phyloP scores from a whole-genome alignment of 2,113 vertebrate species.

The Gymnogyps californianus region DNA sequence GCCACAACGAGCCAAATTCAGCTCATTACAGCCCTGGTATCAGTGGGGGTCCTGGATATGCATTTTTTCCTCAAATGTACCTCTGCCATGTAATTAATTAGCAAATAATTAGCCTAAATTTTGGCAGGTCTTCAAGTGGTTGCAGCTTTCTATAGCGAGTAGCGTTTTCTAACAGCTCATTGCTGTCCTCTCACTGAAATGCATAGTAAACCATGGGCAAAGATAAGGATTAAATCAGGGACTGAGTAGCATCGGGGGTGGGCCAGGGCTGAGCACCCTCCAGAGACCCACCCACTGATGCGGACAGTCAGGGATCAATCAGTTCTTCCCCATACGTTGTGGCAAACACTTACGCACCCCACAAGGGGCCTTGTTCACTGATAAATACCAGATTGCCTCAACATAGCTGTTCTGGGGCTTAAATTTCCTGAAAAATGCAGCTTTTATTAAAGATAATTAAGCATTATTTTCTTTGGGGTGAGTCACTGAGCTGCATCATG shows the following conservation, averaged over 20 bases:
- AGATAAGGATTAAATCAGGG: neutral
- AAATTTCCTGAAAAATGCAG: conserved; percentile 46
- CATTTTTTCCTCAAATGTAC: neutral
- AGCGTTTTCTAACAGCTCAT: neutral
- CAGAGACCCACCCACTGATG: neutral
- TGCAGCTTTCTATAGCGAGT: neutral
- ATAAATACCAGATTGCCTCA: conserved; percentile 55
- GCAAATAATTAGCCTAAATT: neutral
- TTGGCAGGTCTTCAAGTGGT: neutral
- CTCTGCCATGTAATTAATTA: neutral
- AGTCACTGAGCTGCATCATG: conserved; percentile 49
- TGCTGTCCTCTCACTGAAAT: neutral
- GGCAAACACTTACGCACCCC: neutral
- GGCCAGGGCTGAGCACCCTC: neutral
- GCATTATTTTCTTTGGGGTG: conserved; percentile 61
- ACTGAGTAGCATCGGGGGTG: neutral
- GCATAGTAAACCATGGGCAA: neutral
- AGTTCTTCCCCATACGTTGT: neutral
- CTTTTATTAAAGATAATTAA: conserved; percentile 60
- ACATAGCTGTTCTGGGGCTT: conserved; percentile 1
- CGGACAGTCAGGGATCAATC: neutral
- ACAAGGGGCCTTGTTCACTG: neutral
- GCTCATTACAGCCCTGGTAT: neutral
- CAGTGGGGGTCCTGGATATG: neutral
- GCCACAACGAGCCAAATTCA: neutral